Evolutionary conservation across 2,797 vertebrate species (phyloP), one percentile per base, ranked within the genome.

Genomic region (Lagorchestes hirsutus): DNA sequence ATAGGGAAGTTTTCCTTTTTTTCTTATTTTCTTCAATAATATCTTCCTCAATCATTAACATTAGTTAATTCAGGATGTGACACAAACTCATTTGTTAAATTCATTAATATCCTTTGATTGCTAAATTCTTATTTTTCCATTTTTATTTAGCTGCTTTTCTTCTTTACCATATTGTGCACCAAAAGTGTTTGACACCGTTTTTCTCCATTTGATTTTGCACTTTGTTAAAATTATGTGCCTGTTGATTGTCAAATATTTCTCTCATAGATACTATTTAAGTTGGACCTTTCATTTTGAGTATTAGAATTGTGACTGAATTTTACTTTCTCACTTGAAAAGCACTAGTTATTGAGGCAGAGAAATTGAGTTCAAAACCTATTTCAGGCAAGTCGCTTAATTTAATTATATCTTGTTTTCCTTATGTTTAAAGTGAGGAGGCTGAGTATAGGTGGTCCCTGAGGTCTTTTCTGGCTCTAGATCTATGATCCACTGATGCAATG

Each of bases 61-160:
- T 1, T 92, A 96, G 16, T 46, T 74, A 56, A 56, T n/a, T 93
- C 29, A 90, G 1, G 8, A 55, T 95, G 28, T 95, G 9, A 3
- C 92, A 90, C 92, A 96, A 96, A 52, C 2, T 93, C 16, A 57
- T 67, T 82, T n/a, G 92, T 34, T 54, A 90, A 8, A 93, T n/a
- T 24, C 90, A 93, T 67, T 54, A 93, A 91, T 12, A n/a, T n/a
- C 40, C 90, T 92, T 59, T 57, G 29, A 57, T 87, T 91, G 46
- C 52, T 62, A 92, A 46, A 29, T 55, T 46, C 55, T n/a, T 91
- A 55, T 11, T 11, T 91, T 40, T 95, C 91, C 54, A n/a, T 82
- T 27, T 96, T 95, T 9, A 91, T 57, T 34, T 92, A 16, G 55
- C 56, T 93, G 40, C 74, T 96, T 92, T 94, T 12, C 90, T 95